These are phyloP conservation scores for Oryzias melastigma DNA, from an alignment of 2,113 vertebrate genomes.

Conservation along the genomic window DNA sequence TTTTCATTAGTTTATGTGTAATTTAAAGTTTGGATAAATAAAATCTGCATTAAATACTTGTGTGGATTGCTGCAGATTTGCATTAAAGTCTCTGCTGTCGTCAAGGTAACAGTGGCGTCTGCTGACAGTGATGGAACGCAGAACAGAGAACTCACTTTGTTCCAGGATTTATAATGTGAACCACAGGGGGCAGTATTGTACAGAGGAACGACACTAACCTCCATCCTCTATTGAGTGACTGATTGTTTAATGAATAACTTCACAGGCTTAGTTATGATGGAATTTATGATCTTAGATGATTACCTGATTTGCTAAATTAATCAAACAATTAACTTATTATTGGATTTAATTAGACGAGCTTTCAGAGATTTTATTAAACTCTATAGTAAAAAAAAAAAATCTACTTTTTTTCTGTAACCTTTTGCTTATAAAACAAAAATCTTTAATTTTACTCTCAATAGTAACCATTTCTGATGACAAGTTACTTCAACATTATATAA, in stretches of 20 bases:
- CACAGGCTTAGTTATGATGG: neutral
- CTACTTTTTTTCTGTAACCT: too few species aligned
- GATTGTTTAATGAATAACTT: constrained; percentile 11
- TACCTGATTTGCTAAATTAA: neutral
- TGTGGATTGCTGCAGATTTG: neutral
- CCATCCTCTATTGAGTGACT: constrained; percentile 24
- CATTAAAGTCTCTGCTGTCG: constrained; percentile 30
- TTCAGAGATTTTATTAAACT: too few species aligned
- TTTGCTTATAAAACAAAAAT: too few species aligned
- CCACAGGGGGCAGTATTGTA: constrained; percentile 58
- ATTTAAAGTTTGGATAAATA: too few species aligned
- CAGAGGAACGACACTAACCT: neutral
- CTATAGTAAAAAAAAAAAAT: too few species aligned
- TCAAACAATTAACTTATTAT: neutral
- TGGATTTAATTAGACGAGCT: too few species aligned
- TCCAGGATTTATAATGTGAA: constrained; percentile 14
- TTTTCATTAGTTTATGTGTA: neutral
- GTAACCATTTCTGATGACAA: too few species aligned
- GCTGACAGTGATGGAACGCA: constrained; percentile 31
- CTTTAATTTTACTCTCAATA: too few species aligned
- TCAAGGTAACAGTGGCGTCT: constrained; percentile 43
- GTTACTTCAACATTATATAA: too few species aligned
- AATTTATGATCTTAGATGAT: neutral
- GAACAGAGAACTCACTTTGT: neutral
- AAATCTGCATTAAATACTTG: neutral